Conservation (phyloP, 2,113 vertebrate species). For the Hemibagrus wyckioides region DNA sequence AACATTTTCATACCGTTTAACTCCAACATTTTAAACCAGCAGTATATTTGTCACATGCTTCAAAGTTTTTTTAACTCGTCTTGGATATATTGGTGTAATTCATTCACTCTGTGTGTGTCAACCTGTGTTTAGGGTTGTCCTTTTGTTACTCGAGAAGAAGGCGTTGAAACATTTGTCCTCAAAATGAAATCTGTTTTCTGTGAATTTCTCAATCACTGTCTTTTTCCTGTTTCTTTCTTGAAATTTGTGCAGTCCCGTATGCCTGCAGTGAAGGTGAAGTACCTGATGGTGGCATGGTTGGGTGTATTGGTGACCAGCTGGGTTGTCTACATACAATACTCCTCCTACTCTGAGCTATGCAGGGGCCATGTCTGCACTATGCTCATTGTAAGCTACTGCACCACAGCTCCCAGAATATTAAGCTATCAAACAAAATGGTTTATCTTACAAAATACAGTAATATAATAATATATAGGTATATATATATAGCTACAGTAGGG, state of each 20-base stretch:
- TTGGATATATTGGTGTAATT: neutral
- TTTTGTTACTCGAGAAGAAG: neutral
- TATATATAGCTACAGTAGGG: too few relatives aligned
- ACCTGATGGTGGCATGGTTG: constrained; percentile 90
- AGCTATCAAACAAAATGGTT: neutral
- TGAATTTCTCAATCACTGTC: neutral
- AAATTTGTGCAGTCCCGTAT: constrained; percentile 77
- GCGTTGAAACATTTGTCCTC: neutral
- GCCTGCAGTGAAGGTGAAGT: constrained; percentile 91
- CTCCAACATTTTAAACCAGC: too few relatives aligned
- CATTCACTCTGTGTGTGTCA: neutral
- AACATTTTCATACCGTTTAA: neutral
- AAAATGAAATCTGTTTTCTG: neutral
- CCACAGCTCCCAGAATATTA: constrained; percentile 6
- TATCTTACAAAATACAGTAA: neutral
- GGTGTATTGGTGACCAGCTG: constrained; percentile 89
- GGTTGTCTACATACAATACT: constrained; percentile 92
- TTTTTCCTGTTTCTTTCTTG: neutral
- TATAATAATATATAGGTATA: neutral
- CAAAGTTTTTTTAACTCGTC: neutral
- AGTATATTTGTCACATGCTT: neutral
- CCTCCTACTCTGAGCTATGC: constrained; percentile 90
- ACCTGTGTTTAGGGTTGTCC: neutral
- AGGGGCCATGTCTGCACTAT: constrained; percentile 87
- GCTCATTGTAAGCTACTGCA: constrained; percentile 85